Conservation (phyloP, 2,113 vertebrate species). For the Cryptomyrus ogoouensis region DNA sequence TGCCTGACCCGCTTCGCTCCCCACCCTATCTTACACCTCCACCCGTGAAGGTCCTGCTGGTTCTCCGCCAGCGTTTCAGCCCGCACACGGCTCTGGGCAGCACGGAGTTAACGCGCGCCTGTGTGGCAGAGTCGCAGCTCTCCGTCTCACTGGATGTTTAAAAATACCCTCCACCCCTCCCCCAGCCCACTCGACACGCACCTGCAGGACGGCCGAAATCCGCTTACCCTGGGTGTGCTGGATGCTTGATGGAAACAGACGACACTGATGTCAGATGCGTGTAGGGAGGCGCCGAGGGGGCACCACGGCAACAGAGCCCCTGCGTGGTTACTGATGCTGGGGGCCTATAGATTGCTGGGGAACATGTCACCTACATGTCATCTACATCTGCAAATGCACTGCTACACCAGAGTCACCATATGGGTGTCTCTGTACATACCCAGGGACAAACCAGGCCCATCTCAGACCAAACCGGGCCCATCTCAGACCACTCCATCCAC, state of each 20-base stretch:
- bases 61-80: neutral
- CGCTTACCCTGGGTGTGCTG: neutral
- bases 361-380: neutral
- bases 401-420: neutral
- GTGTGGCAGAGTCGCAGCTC: neutral
- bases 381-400: neutral
- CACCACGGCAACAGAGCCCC: neutral
- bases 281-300: neutral
- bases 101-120: neutral
- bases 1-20: neutral
- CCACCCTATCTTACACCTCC: neutral
- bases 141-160: neutral
- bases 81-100: neutral
- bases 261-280: neutral
- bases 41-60: neutral
- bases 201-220: conserved; percentile 12
- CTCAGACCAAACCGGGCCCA: neutral
- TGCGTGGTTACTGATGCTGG: neutral
- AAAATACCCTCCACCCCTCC: conserved; percentile 18
- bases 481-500: neutral
- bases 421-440: neutral
- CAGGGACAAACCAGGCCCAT: neutral
- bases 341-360: neutral
- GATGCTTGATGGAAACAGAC: neutral
- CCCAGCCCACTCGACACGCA: neutral